These are phyloP conservation scores for Heliconius hewitsoni DNA, from an alignment of 1,140 invertebrate genomes.

Conservation along the genomic window DNA sequence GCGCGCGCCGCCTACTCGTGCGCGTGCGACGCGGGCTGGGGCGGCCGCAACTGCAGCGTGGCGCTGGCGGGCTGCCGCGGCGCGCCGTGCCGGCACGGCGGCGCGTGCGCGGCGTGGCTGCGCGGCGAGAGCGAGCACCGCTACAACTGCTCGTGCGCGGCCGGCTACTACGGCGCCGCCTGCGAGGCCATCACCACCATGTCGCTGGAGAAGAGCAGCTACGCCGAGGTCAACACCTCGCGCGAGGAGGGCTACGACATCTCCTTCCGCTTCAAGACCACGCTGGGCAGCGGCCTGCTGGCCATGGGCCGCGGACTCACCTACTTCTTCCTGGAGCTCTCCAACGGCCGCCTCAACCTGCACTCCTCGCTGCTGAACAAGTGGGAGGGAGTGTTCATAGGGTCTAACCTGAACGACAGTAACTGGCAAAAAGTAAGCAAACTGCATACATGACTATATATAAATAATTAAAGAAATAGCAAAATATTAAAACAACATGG, in stretches of 20 bases:
- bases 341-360: constrained; percentile 90
- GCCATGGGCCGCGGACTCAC: constrained; percentile 91
- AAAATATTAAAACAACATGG: background rate
- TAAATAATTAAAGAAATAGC: background rate
- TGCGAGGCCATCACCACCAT: constrained; percentile 93
- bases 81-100: constrained; percentile 90
- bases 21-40: constrained; percentile 89
- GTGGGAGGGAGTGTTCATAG: constrained; percentile 94
- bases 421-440: constrained; percentile 89
- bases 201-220: constrained; percentile 90
- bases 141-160: constrained; percentile 92
- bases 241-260: constrained; percentile 94
- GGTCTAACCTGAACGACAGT: constrained; percentile 90
- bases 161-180: constrained; percentile 89
- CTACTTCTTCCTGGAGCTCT: constrained; percentile 91
- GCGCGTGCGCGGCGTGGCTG: constrained; percentile 91
- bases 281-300: constrained; percentile 91
- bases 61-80: constrained; percentile 87
- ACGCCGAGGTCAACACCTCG: constrained; percentile 88
- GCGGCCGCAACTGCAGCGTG: constrained; percentile 96
- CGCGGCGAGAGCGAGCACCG: constrained; percentile 88
- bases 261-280: constrained; percentile 94
- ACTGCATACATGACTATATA: background rate
- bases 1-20: constrained; percentile 90
- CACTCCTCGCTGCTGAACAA: constrained; percentile 93